Evolutionary conservation across 2,113 vertebrate species (phyloP).

Genomic region (Fregetta grallaria): DNA sequence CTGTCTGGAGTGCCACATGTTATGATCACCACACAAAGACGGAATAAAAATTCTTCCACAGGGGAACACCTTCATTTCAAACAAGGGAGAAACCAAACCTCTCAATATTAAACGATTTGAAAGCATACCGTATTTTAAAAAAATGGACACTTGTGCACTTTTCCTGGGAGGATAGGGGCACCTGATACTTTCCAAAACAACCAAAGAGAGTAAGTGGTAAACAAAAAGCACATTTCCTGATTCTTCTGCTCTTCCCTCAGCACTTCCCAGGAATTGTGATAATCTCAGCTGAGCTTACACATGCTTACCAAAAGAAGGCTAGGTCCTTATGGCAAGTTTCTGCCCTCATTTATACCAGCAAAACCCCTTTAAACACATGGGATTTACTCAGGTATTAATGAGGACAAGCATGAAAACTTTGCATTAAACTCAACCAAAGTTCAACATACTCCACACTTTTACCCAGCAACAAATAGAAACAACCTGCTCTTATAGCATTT

Average conservation of each 20-base stretch:
- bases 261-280: neutral
- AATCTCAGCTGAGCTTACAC: neutral
- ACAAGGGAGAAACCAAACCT: neutral
- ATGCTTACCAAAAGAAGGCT: neutral
- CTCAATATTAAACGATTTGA: neutral
- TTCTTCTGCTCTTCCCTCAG: neutral
- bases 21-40: conserved; percentile 19
- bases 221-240: neutral
- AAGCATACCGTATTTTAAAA: neutral
- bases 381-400: neutral
- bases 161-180: neutral
- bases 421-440: neutral
- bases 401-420: neutral
- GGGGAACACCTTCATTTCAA: neutral
- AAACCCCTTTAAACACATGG: neutral
- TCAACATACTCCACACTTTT: neutral
- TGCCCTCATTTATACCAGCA: neutral
- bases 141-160: neutral
- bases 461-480: neutral
- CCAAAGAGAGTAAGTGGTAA: neutral
- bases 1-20: conserved; percentile 24
- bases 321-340: neutral
- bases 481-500: neutral
- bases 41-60: conserved; percentile 11
- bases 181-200: neutral